A percentile compares a stretch with the other conserved stretches of the same genome.
These are phyloP conservation scores for Morpho helenor DNA, from an alignment of 2,888 invertebrate genomes.

Conservation along the genomic window DNA sequence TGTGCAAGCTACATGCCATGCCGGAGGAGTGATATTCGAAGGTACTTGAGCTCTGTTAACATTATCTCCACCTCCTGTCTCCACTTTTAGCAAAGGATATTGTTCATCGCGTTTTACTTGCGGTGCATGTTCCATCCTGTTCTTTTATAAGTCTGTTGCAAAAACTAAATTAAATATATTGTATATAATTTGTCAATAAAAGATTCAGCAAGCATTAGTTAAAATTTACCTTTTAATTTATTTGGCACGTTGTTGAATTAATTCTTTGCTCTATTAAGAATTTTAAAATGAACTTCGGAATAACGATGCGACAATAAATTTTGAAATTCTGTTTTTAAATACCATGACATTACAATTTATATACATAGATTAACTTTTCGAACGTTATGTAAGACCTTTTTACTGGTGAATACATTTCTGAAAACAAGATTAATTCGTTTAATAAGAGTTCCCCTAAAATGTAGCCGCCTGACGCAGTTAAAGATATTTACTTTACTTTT, in stretches of 20 bases:
- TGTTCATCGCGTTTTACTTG: slow-evolving; percentile 49
- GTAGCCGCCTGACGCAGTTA: too few species aligned
- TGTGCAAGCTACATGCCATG: slow-evolving; percentile 46
- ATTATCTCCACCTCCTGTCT: slow-evolving; percentile 47
- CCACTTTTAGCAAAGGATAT: slow-evolving; percentile 57
- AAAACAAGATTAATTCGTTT: too few species aligned
- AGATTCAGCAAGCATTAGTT: neutral
- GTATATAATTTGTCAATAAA: neutral
- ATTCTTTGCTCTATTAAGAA: neutral
- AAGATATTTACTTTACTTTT: too few species aligned
- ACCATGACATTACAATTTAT: slow-evolving; percentile 4
- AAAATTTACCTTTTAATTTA: neutral
- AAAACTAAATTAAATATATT: neutral
- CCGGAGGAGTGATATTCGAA: slow-evolving; percentile 31
- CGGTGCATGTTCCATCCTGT: slow-evolving; percentile 16
- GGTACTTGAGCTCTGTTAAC: slow-evolving; percentile 25
- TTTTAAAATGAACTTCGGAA: slow-evolving; percentile 1
- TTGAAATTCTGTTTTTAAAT: slow-evolving; percentile 19
- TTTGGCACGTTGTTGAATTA: neutral
- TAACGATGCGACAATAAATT: slow-evolving; percentile 19
- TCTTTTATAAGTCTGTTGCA: neutral
- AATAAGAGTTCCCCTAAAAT: too few species aligned
- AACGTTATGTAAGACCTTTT: neutral
- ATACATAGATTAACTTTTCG: neutral
- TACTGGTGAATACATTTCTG: neutral